Base-by-base conservation (phyloP, 1,140 invertebrate genomes). In the Caenorhabditis latens region DNA sequence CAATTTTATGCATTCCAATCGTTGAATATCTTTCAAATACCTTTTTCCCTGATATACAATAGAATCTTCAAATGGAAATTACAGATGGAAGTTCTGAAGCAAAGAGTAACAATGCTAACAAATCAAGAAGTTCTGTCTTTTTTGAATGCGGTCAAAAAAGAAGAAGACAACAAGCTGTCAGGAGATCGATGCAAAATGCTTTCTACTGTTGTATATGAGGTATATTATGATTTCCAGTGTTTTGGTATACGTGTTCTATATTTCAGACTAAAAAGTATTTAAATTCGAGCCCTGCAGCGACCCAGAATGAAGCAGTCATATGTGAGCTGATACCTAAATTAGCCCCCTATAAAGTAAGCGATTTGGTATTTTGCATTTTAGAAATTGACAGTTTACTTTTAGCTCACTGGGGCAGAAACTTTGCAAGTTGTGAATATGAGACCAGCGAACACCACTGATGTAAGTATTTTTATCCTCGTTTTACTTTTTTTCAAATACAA, bases 341-440 rank as follows among this genome's bases (percentile, higher is more conserved):
- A 9, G 53, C 21, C 8, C 86, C 86, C 5, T 87, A 67, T 42
- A 84, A 84, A 50, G 86, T 87, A 63, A 83, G 71, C 13, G 24
- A 63, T 24, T 40, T 11, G 61, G 32, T 32, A 32, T 58, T 21
- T 2, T 2, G 1, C 4, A 13, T 63, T 63, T 5, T 24, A 7
- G 7, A 9, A 2, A 11, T 11, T 8, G 40, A 63, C 0, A 19
- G 9, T 32, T 21, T 24, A 14, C 48, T 84, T 87, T 53, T 43
- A 87, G 86, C 86, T 87, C n/a, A 87, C 75, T 48, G 61, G 55
- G 19, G 79, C 86, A 19, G 86, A 87, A 67, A 87, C 86, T 21
- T n/a, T 87, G 6, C 86, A 87, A 83, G 40, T 87, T 43, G 40
- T 87, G 4, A 87, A 87, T n/a, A 9, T 86, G 55, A 21, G 85